These are phyloP conservation scores for Coronaproctus castanopsis DNA, from an alignment of 2,888 invertebrate genomes.

Conservation along the genomic window DNA sequence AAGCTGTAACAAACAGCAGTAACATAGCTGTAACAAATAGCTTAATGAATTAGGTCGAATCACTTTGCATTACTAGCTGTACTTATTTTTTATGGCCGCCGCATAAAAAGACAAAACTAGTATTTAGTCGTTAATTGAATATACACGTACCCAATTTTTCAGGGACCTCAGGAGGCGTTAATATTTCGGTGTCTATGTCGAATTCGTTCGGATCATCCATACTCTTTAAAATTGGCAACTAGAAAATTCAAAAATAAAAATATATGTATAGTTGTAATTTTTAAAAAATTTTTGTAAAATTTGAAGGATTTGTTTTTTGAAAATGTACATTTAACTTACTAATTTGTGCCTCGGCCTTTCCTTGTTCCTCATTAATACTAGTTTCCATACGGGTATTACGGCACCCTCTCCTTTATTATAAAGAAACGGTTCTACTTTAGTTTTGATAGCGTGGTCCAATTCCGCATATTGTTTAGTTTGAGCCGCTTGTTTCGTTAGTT, in stretches of 20 bases:
- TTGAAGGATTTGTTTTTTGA: background rate
- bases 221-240: constrained; percentile 51
- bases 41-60: no score
- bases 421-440: constrained; percentile 74
- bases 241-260: constrained; percentile 14
- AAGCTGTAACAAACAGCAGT: no score
- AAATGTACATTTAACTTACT: constrained; percentile 28
- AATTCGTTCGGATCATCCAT: constrained; percentile 69
- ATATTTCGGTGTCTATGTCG: constrained; percentile 45
- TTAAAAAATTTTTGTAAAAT: no score
- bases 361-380: constrained; percentile 70
- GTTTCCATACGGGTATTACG: constrained; percentile 69
- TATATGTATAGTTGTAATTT: no score
- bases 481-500: constrained; percentile 76
- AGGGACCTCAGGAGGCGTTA: constrained; percentile 30
- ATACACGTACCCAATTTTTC: constrained; percentile 27
- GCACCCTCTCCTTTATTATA: constrained; percentile 86
- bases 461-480: constrained; percentile 80
- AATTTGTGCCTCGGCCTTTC: constrained; percentile 62
- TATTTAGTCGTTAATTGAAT: background rate
- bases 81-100: no score
- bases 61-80: no score
- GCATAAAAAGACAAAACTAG: no score
- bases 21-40: no score
- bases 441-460: constrained; percentile 77